Evolutionary conservation across 2,888 invertebrate species (phyloP).

Genomic region (Chaetoderma sp.): DNA sequence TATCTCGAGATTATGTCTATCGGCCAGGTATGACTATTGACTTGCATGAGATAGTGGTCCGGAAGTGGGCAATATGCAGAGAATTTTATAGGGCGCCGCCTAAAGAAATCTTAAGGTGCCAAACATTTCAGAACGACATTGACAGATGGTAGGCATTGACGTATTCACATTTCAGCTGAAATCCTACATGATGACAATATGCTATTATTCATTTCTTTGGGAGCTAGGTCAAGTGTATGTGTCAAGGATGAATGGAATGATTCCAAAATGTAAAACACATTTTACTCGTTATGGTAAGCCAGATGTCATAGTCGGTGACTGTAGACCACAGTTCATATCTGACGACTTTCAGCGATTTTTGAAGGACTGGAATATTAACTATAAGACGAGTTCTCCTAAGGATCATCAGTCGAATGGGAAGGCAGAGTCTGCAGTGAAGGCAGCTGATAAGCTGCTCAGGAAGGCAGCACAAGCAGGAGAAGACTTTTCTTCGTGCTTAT

Average conservation of each 20-base stretch:
- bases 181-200: neutral
- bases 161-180: neutral
- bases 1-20: too few species aligned
- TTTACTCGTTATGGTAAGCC: neutral
- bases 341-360: neutral
- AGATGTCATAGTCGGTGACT: neutral
- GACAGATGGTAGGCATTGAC: neutral
- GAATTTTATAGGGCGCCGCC: too few species aligned
- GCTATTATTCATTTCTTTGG: neutral
- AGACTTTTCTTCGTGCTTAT: too few species aligned
- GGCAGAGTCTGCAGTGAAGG: neutral
- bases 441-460: too few species aligned
- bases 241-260: neutral
- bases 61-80: too few species aligned
- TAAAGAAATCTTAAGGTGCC: neutral
- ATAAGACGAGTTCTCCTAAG: neutral
- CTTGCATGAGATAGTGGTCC: too few species aligned
- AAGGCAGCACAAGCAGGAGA: too few species aligned
- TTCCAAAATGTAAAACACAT: neutral
- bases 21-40: too few species aligned
- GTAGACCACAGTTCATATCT: neutral
- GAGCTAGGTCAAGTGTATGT: neutral
- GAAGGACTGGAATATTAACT: neutral
- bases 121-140: neutral
- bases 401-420: neutral